phyloP scores from a whole-genome alignment of 2,113 vertebrate species.

The Chinchilla lanigera region DNA sequence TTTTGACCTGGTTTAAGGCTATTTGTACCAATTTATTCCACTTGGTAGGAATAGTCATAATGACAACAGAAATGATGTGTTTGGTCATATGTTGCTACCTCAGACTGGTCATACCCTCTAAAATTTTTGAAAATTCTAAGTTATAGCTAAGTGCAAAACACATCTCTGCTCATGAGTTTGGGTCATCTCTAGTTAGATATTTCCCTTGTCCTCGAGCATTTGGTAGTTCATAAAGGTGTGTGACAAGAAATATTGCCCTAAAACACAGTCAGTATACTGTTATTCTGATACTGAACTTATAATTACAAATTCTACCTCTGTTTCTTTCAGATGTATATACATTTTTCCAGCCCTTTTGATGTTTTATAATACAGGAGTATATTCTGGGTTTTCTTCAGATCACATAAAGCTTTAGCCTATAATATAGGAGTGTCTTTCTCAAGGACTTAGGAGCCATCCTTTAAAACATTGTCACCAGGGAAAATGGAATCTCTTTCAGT shows the following conservation, averaged over 20 bases:
- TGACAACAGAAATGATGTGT: conserved; percentile 7
- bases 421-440: background rate
- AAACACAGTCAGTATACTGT: background rate
- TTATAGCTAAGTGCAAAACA: background rate
- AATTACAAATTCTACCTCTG: background rate
- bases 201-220: background rate
- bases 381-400: no score
- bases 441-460: background rate
- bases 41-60: background rate
- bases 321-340: background rate
- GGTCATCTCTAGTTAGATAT: background rate
- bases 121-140: background rate
- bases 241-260: background rate
- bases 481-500: background rate
- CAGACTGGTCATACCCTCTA: background rate
- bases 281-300: background rate
- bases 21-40: background rate
- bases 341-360: background rate
- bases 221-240: background rate
- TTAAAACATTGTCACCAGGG: background rate
- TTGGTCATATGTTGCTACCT: background rate
- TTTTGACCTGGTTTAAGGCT: background rate
- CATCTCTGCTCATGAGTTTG: background rate
- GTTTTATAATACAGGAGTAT: background rate
- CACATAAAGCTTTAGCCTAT: background rate